Base-by-base conservation (phyloP, 2,888 invertebrate genomes). In the Syritta pipiens region DNA sequence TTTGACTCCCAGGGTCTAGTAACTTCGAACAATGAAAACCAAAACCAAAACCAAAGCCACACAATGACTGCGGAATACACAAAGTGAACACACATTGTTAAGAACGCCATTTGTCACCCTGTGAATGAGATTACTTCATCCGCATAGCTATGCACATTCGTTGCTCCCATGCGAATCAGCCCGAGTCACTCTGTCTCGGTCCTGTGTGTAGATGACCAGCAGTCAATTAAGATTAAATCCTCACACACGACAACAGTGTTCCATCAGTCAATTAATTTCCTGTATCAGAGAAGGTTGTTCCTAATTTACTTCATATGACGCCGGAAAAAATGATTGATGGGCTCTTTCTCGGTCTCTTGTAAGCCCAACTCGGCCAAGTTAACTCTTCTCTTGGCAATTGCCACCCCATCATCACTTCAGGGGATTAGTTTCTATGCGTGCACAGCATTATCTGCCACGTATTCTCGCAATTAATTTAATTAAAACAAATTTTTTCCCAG, bases 381-480 rank as follows among this genome's bases (percentile, higher is more conserved):
- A 44, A 32, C 49, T 17, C 20, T 40, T 30, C 14, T 20, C 26
- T 10, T 28, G 22, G 20, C 20, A 14, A 30, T 12, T n/a, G 28
- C 14, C 30, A 20, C 22, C 6, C 10, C 10, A 22, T 17, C 14
- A 17, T n/a, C 9, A 37, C 30, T 10, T 19, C 9, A 9, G n/a
- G 20, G 22, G 48, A 37, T 14, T 44, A n/a, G n/a, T 55, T 4
- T 7, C 9, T 17, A 20, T 40, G n/a, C 4, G 10, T 10, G 53
- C 17, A 7, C 17, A 26, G 24, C 10, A 49, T n/a, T n/a, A n/a
- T n/a, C n/a, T n/a, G n/a, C n/a, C n/a, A n/a, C n/a, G n/a, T n/a
- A n/a, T n/a, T n/a, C n/a, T n/a, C 49, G 37, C 10, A 59, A 48
- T 68, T 68, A 60, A 60, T 44, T 51, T 59, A 60, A 69, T 59